phyloP scores from a whole-genome alignment of 2,888 invertebrate genomes.

The Epistrophe eligans region DNA sequence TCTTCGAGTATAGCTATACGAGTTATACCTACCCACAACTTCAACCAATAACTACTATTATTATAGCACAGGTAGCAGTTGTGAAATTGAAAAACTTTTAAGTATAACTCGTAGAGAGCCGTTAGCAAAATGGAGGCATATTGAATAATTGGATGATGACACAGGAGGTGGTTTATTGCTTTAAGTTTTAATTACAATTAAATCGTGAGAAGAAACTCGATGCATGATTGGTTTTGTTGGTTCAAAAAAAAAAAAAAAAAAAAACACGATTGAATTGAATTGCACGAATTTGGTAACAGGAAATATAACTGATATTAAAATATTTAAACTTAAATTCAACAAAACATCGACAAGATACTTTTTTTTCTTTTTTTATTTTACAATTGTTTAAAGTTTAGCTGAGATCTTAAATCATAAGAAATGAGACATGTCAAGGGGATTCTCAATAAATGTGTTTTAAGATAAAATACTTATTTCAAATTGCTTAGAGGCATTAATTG shows the following conservation, averaged over 20 bases:
- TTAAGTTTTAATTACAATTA: slow-evolving; percentile 26
- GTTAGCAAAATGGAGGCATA: slow-evolving; percentile 18
- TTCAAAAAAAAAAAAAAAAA: not conserved
- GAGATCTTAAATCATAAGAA: not conserved
- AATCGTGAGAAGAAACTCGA: slow-evolving; percentile 1
- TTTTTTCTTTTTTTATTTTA: not conserved
- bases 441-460: not conserved
- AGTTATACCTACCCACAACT: not conserved
- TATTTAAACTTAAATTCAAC: not conserved
- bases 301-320: too few species aligned
- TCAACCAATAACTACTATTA: slow-evolving; percentile 13
- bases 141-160: slow-evolving; percentile 27
- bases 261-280: not conserved
- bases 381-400: not conserved
- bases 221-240: not conserved
- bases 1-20: not conserved
- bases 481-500: too few species aligned
- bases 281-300: not conserved
- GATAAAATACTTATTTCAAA: too few species aligned
- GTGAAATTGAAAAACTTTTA: slow-evolving; percentile 36
- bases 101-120: not conserved
- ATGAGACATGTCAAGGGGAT: not conserved
- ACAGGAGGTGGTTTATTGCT: slow-evolving; percentile 10
- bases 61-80: slow-evolving; percentile 9
- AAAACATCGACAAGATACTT: not conserved